Evolutionary conservation across 2,113 vertebrate genomes (phyloP).

Genomic region (Rhinoptilus africanus): DNA sequence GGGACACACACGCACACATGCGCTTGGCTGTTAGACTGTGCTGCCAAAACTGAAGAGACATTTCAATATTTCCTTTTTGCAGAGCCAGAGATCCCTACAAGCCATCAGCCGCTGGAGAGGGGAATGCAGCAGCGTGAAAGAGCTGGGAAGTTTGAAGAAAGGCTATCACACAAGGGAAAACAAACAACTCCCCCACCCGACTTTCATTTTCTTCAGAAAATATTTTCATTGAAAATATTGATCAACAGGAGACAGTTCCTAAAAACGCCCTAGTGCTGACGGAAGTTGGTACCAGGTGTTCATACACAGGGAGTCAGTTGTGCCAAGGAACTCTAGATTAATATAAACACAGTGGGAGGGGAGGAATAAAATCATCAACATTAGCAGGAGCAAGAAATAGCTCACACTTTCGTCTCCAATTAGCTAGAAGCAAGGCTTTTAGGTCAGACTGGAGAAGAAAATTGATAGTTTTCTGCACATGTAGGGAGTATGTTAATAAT

Average conservation of each 20-base stretch:
- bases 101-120: rapidly evolving
- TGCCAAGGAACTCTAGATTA: neutral
- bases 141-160: neutral
- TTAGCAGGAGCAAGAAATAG: neutral
- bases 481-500: neutral
- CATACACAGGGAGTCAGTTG: neutral
- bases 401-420: neutral
- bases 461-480: neutral
- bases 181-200: neutral
- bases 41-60: neutral
- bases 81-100: neutral
- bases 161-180: neutral
- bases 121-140: neutral
- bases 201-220: neutral
- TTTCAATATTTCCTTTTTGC: neutral
- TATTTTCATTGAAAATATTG: neutral
- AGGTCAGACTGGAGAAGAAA: neutral
- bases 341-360: neutral
- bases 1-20: neutral
- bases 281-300: neutral
- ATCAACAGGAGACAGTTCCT: neutral
- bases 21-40: neutral
- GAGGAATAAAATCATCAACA: neutral
- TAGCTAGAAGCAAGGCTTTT: neutral
- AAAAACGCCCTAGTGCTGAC: neutral